Base-by-base conservation (phyloP, 1,140 invertebrate species). In the Telenomus remus region DNA sequence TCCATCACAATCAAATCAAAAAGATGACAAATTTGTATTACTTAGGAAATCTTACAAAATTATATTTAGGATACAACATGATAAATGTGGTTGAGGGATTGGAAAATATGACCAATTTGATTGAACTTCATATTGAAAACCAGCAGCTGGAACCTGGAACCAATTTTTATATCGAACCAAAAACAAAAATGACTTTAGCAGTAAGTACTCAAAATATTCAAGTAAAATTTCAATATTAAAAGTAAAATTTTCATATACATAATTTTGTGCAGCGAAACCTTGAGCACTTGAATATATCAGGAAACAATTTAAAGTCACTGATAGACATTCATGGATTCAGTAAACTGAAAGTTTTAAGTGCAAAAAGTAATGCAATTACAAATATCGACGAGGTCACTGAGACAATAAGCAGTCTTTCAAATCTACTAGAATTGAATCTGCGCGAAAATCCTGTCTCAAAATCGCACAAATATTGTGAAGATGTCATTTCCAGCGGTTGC, bases 31-130 rank as follows among this genome's bases (percentile, higher is more conserved):
- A 92, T 73, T 82, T 94, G 10, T 80, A 89, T 4, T 82, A 77
- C 57, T 82, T 93, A 16, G 81, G 80, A 13, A 91, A 91, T 57
- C 81, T 94, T 8, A 90, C 89, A 68, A 92, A 92, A 81, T 78
- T 93, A 12, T 93, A 92, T 84, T 82, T 94, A 43, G 90, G 92
- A 0, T 88, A 91, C 70, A 94, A 94, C 83, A 84, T 85, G 48
- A 93, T 94, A 39, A 87, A 87, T 46, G 90, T 93, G 1, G 82
- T 94, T 0, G 93, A 94, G 84, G 92, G 92, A 73, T 84, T 94
- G 48, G 90, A 92, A 68, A 84, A 83, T 44, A 81, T 92, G 8
- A 85, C 82, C 48, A 89, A 89, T 81, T 88, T 94, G 59, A 88
- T 90, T 80, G 92, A 92, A 76, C 81, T 94, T 10, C 90, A 93